Base-by-base conservation (phyloP, 2,113 vertebrate species). In the Lagopus muta region DNA sequence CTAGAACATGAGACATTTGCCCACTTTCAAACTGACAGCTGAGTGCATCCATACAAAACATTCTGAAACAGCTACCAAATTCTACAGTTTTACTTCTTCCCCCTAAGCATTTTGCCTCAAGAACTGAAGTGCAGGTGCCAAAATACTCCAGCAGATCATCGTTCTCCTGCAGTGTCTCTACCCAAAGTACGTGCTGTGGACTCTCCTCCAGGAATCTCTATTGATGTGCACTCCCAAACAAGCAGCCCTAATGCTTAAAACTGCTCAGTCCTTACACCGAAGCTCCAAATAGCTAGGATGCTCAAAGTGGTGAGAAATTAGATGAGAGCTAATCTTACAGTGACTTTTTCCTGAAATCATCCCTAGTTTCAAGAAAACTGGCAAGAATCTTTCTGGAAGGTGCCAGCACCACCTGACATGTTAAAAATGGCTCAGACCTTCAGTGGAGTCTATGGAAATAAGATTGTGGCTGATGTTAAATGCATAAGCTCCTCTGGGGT, bases 401-500 rank as follows among this genome's bases (percentile, higher is more conserved):
- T 11, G 0, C n/a, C 36, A 78, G 6, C n/a, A 73, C 21, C 21
- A 38, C 47, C 64, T 86, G 48, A 24, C 43, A 67, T 43, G n/a
- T 62, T 84, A 70, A 93, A 95, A 96, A 81, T 47, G 38, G 48
- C 34, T 74, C 42, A 92, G 67, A 64, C 36, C 28, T 73, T 75
- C 11, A 1, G 25, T 22, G 8, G 60, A 77, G 36, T 77, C 86
- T 43, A 5, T 62, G 43, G 42, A 93, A 64, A 91, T 83, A 57
- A 65, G 47, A 58, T 61, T 75, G 40, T 25, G 45, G 43, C 21
- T 92, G 67, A 93, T 45, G 40, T 86, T 85, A 89, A 96, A 96
- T 81, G 45, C 77, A 93, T 86, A 86, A 54, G 6, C 30, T 90
- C 74, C 91, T 87, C 57, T 2, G 1, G 85, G 43, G 54, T 83